Conservation (phyloP, 2,797 vertebrate species). For the Bovichtus variegatus region DNA sequence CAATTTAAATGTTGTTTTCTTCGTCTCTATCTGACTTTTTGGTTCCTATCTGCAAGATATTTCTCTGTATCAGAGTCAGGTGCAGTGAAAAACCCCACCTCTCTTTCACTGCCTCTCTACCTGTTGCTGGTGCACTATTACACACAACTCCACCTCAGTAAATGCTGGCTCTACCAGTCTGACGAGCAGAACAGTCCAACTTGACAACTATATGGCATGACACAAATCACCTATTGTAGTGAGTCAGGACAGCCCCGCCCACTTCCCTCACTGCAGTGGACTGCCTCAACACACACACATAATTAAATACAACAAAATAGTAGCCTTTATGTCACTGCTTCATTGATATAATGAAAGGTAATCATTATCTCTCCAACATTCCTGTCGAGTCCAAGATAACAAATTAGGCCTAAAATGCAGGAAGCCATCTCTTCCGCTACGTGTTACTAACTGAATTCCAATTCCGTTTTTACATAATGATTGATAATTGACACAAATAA, state of each 20-base stretch:
- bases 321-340: too few species aligned
- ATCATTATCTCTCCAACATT: too few species aligned
- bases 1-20: not conserved
- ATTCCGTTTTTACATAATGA: too few species aligned
- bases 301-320: too few species aligned
- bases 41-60: not conserved
- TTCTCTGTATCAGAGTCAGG: slow-evolving; percentile 7
- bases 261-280: not conserved
- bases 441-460: too few species aligned
- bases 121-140: not conserved
- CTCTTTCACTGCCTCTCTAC: not conserved
- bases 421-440: too few species aligned
- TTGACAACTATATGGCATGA: not conserved
- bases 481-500: too few species aligned
- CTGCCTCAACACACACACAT: not conserved
- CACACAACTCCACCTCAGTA: slow-evolving; percentile 58
- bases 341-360: too few species aligned
- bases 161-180: slow-evolving; percentile 58
- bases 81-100: slow-evolving; percentile 22
- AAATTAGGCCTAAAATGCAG: too few species aligned
- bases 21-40: fast-evolving
- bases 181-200: slow-evolving; percentile 35
- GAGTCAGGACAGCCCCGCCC: not conserved
- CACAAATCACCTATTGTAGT: not conserved
- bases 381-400: too few species aligned